A percentile compares a stretch with the other conserved stretches of the same genome.
These are phyloP conservation scores for Phania funesta DNA, from an alignment of 2,888 invertebrate genomes.

Conservation along the genomic window DNA sequence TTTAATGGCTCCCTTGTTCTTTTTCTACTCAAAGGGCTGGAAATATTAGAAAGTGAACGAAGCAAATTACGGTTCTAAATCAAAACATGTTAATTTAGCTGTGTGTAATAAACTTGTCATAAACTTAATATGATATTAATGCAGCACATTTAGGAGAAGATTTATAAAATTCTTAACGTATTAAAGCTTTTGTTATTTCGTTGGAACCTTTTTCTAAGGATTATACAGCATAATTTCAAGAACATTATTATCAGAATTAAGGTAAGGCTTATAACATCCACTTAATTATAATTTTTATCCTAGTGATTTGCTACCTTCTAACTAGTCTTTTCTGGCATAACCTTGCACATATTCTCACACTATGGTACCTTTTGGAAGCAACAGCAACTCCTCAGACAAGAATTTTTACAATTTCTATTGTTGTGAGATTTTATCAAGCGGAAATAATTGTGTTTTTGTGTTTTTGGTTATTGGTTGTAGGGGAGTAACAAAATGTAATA, in stretches of 20 bases:
- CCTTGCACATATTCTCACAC: background rate
- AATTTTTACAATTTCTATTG: conserved; percentile 15
- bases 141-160: background rate
- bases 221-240: background rate
- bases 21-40: background rate
- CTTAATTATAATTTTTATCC: background rate
- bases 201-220: background rate
- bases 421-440: conserved; percentile 32
- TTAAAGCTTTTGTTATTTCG: background rate
- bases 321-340: too few relatives aligned
- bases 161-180: background rate
- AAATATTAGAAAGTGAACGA: background rate
- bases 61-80: background rate
- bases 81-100: background rate
- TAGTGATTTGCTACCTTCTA: background rate
- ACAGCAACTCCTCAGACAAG: background rate
- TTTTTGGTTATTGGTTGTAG: background rate
- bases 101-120: background rate
- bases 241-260: background rate
- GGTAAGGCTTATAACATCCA: background rate
- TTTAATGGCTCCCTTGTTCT: background rate
- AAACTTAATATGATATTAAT: background rate
- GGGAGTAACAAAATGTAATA: conserved; percentile 40
- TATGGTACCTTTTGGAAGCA: background rate
- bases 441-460: conserved; percentile 36